Evolutionary conservation across 2,797 vertebrate genomes (phyloP), one percentile per base, ranked within the genome.

Genomic region (Echeneis naucrates): DNA sequence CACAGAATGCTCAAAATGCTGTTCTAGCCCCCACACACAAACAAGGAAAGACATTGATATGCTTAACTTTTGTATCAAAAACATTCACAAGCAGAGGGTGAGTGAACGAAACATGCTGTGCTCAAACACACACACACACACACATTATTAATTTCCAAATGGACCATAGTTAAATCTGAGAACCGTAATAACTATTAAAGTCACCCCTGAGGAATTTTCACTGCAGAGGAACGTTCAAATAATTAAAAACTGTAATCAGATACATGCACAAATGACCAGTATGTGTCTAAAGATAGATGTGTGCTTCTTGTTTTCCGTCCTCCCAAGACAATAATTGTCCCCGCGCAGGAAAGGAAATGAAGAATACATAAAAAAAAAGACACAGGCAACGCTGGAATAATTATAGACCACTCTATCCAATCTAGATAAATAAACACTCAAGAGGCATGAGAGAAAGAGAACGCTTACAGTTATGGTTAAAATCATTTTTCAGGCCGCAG

Each of bases 351-450:
- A 85, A 89, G 88, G 88, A 92, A 92, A 91, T 62, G 68, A 80
- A 84, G 88, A 86, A 89, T 92, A 92, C 93, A 94, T 93, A 94
- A 91, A 81, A 93, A 87, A n/a, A n/a, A 88, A 89, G 88, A 91
- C 85, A 88, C 90, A 89, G 83, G 89, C 90, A 91, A 88, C 16
- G 38, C 77, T 40, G 72, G 77, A 92, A 93, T 93, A 93, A 94
- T 94, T 89, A 92, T 75, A 87, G 80, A 75, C 82, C 91, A 90
- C 93, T 94, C 92, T 85, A 81, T 93, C 88, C 93, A 93, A 92
- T 94, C 94, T 91, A 92, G 92, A 94, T 92, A 94, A 95, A 95
- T 94, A 95, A 95, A 94, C 89, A 37, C 48, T 57, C 63, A 60
- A 72, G 13, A 76, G 82, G 83, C 61, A 24, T 66, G 71, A 72